Evolutionary conservation across 2,797 vertebrate species (phyloP).

Genomic region (Tokudaia muenninki): DNA sequence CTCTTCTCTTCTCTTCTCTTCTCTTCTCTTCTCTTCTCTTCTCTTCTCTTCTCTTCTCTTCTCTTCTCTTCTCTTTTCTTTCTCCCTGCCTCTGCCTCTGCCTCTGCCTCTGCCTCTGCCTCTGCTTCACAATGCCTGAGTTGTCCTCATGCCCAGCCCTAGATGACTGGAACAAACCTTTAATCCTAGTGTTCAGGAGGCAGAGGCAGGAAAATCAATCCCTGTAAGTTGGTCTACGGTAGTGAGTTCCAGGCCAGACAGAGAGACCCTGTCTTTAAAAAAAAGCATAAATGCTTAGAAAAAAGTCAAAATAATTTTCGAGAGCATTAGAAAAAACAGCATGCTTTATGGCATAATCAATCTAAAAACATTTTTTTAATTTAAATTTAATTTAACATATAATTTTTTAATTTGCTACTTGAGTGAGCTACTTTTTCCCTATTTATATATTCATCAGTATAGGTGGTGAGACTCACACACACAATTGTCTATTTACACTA

Average conservation of each 20-base stretch:
- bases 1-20: too few relatives aligned
- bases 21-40: too few relatives aligned
- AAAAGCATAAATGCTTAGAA: background rate
- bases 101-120: background rate
- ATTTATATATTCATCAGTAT: background rate
- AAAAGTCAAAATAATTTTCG: background rate
- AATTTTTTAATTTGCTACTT: constrained; percentile 12
- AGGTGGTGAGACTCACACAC: background rate
- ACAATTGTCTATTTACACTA: too few relatives aligned
- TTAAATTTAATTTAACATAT: too few relatives aligned
- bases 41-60: too few relatives aligned
- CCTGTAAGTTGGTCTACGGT: background rate
- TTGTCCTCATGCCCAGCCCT: background rate
- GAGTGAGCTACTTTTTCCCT: background rate
- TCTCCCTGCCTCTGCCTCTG: background rate
- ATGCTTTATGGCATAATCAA: background rate
- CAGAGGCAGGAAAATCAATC: background rate
- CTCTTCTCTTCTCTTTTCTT: too few relatives aligned
- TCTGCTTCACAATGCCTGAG: background rate
- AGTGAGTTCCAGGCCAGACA: background rate
- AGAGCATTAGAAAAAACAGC: background rate
- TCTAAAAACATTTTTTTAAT: background rate
- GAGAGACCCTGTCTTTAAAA: background rate
- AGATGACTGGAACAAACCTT: background rate
- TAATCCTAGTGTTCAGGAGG: background rate